These are phyloP conservation scores for Megalopta genalis DNA, from an alignment of 1,140 invertebrate species.

Conservation along the genomic window DNA sequence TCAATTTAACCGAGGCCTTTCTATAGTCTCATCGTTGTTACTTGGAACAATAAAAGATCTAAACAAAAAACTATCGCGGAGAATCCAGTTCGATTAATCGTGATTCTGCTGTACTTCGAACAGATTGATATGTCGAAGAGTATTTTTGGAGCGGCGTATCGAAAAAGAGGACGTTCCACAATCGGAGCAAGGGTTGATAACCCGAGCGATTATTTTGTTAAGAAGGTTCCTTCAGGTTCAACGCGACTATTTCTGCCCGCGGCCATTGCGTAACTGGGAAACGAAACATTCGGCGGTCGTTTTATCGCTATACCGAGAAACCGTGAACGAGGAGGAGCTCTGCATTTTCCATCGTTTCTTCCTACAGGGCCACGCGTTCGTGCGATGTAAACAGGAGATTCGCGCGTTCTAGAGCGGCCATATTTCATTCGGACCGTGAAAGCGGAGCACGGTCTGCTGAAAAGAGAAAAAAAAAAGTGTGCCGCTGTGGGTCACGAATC, in stretches of 20 bases:
- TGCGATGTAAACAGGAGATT: background rate
- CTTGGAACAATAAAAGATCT: no score
- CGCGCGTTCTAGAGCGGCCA: background rate
- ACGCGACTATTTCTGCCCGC: background rate
- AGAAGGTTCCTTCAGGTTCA: background rate
- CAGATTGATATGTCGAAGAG: no score
- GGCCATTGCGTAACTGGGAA: no score
- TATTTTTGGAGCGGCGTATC: no score
- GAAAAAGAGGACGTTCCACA: no score
- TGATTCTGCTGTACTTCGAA: no score
- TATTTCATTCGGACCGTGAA: conserved; percentile 11
- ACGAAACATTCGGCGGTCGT: background rate
- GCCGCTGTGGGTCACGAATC: background rate
- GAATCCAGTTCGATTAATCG: no score
- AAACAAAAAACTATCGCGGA: no score
- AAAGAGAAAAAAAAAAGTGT: conserved; percentile 8
- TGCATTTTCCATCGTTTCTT: background rate
- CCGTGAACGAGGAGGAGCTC: background rate
- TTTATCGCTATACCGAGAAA: background rate
- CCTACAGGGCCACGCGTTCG: background rate
- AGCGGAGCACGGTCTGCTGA: conserved; percentile 18
- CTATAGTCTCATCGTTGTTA: no score
- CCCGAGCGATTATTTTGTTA: background rate
- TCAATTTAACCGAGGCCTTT: no score
- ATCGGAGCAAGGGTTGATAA: background rate